These are phyloP conservation scores for Synergus itoensis DNA, from an alignment of 2,888 invertebrate species.

Conservation along the genomic window DNA sequence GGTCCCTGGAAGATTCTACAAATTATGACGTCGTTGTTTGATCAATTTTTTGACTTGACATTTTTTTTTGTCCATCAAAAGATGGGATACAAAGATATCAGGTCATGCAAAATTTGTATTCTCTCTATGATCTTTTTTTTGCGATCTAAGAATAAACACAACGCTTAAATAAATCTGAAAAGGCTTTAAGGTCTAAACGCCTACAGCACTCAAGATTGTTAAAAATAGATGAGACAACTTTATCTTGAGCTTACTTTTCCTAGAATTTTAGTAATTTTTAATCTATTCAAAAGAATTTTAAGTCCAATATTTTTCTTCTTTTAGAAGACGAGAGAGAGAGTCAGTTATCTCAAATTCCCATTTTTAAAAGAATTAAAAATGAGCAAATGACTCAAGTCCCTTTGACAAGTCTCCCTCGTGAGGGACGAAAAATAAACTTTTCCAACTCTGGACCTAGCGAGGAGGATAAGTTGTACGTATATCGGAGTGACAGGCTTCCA, in stretches of 20 bases:
- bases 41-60: not conserved
- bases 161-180: not conserved
- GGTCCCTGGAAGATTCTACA: not conserved
- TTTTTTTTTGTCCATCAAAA: not conserved
- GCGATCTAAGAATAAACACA: not conserved
- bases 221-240: no score
- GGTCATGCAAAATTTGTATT: not conserved
- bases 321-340: not conserved
- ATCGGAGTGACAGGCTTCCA: slow-evolving; percentile 38
- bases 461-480: slow-evolving; percentile 26
- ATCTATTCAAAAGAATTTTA: no score
- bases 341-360: not conserved
- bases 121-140: not conserved
- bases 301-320: no score
- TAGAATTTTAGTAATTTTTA: no score
- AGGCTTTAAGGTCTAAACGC: no score
- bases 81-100: not conserved
- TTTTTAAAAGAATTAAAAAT: slow-evolving; percentile 17
- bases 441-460: slow-evolving; percentile 14
- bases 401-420: slow-evolving; percentile 22
- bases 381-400: slow-evolving; percentile 21
- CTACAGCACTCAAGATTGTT: no score
- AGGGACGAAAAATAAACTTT: slow-evolving; percentile 28
- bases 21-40: not conserved
- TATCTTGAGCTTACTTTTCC: no score